Percentiles rank a stretch among this genome's conserved stretches.
phyloP scores from a whole-genome alignment of 2,888 invertebrate species.

The Melangyna quadrimaculata region DNA sequence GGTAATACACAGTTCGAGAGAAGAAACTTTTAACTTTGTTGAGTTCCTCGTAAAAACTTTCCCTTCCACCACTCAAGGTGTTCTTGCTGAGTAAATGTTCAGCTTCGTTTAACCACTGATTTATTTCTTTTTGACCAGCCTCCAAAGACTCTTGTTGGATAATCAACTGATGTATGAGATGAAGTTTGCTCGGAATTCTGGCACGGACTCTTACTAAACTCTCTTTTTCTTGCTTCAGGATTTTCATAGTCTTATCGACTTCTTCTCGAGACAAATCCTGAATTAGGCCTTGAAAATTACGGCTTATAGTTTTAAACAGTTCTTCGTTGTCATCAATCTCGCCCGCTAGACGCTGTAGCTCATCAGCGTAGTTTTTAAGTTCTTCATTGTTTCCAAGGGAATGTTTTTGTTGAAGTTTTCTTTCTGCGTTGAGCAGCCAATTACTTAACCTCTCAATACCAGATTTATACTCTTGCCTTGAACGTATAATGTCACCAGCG shows the following conservation, averaged over 20 bases:
- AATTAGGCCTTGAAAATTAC: slow-evolving; percentile 94
- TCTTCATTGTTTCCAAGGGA: slow-evolving; percentile 89
- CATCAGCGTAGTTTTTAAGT: slow-evolving; percentile 90
- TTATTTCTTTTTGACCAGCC: slow-evolving; percentile 92
- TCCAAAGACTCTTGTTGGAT: slow-evolving; percentile 95
- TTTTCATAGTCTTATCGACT: slow-evolving; percentile 94
- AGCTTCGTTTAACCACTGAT: slow-evolving; percentile 92
- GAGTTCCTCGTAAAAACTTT: slow-evolving; percentile 88
- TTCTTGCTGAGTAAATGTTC: slow-evolving; percentile 86
- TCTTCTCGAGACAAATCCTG: slow-evolving; percentile 94
- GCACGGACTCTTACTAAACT: slow-evolving; percentile 92
- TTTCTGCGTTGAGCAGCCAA: slow-evolving; percentile 91
- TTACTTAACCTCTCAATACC: slow-evolving; percentile 88
- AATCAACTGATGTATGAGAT: slow-evolving; percentile 90
- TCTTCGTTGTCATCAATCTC: slow-evolving; percentile 94
- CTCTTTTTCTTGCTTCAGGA: slow-evolving; percentile 93
- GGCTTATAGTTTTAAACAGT: slow-evolving; percentile 94
- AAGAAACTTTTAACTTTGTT: slow-evolving; percentile 93
- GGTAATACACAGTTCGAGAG: slow-evolving; percentile 93
- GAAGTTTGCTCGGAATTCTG: slow-evolving; percentile 90
- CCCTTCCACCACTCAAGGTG: slow-evolving; percentile 85
- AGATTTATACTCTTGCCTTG: slow-evolving; percentile 89
- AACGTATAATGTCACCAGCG: slow-evolving; percentile 91
- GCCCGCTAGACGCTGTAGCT: slow-evolving; percentile 88
- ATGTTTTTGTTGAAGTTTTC: slow-evolving; percentile 84